phyloP scores from a whole-genome alignment of 2,113 vertebrate species.

The Pollimyrus isidori region DNA sequence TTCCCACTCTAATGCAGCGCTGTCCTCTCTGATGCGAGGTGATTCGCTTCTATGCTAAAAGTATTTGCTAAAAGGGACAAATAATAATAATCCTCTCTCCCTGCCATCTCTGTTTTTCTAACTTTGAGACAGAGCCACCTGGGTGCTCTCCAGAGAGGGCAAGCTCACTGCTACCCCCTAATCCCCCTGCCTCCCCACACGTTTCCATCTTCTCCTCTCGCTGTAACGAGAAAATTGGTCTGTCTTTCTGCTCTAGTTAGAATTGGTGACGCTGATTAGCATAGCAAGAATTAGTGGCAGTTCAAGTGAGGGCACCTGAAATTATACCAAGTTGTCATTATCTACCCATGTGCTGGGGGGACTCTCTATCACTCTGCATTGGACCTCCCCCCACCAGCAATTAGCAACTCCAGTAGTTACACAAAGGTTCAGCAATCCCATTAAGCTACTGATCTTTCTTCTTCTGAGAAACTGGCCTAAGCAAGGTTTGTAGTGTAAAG shows the following conservation, averaged over 20 bases:
- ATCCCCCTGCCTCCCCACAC: constrained; percentile 31
- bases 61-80: neutral
- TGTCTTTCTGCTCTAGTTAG: constrained; percentile 61
- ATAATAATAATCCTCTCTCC: constrained; percentile 28
- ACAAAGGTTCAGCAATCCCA: neutral
- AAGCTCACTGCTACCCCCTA: constrained; percentile 39
- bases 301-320: constrained; percentile 49
- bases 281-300: constrained; percentile 56
- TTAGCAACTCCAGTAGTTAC: neutral
- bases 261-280: constrained; percentile 56
- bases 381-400: constrained; percentile 17
- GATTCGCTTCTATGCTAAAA: neutral
- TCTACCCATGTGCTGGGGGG: constrained; percentile 32
- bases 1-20: neutral
- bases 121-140: constrained; percentile 59
- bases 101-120: constrained; percentile 52
- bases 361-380: constrained; percentile 8
- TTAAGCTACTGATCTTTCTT: neutral
- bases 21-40: neutral
- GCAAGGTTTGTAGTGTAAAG: neutral
- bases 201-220: constrained; percentile 48
- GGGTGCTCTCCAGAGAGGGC: constrained; percentile 50
- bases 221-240: constrained; percentile 58
- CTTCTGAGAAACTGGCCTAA: neutral
- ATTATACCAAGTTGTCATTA: constrained; percentile 41